Evolutionary conservation across 2,888 invertebrate genomes (phyloP).

Genomic region (Argyresthia albistria): DNA sequence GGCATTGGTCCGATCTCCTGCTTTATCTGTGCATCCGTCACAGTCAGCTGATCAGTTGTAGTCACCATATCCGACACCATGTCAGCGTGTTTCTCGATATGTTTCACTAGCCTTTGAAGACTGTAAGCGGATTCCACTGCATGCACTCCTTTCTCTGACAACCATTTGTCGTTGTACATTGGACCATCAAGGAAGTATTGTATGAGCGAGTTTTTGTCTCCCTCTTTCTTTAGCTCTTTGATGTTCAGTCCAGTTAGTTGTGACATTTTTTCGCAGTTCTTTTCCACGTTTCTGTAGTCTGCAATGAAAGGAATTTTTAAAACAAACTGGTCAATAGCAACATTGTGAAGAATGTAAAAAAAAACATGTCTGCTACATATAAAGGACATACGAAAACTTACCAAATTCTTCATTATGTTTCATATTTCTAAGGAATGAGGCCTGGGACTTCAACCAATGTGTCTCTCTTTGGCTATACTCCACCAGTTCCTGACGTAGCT

Average conservation of each 20-base stretch:
- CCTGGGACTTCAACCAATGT: slow-evolving; percentile 41
- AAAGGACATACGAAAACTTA: slow-evolving; percentile 15
- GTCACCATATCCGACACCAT: slow-evolving; percentile 15
- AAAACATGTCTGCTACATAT: no score
- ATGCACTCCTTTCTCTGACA: slow-evolving; percentile 29
- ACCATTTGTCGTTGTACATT: slow-evolving; percentile 33
- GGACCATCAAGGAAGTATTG: slow-evolving; percentile 43
- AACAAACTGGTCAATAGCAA: no score
- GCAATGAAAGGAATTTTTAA: slow-evolving; percentile 13
- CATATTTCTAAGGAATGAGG: slow-evolving; percentile 44
- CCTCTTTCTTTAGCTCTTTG: slow-evolving; percentile 33
- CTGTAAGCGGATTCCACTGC: slow-evolving; percentile 35
- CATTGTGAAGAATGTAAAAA: no score
- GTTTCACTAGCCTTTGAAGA: slow-evolving; percentile 35
- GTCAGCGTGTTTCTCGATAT: slow-evolving; percentile 30
- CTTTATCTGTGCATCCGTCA: slow-evolving; percentile 18
- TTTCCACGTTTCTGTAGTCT: slow-evolving; percentile 41
- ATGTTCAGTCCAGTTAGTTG: slow-evolving; percentile 45
- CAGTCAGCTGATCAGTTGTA: slow-evolving; percentile 18
- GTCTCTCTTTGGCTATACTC: slow-evolving; percentile 31
- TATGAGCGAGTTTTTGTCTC: slow-evolving; percentile 39
- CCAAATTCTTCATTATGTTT: slow-evolving; percentile 42
- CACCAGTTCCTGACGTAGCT: slow-evolving; percentile 30
- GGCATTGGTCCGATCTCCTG: slow-evolving; percentile 31
- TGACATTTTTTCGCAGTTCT: slow-evolving; percentile 36